Evolutionary conservation across 2,797 vertebrate species (phyloP).

Genomic region (Leptoclinus maculatus): DNA sequence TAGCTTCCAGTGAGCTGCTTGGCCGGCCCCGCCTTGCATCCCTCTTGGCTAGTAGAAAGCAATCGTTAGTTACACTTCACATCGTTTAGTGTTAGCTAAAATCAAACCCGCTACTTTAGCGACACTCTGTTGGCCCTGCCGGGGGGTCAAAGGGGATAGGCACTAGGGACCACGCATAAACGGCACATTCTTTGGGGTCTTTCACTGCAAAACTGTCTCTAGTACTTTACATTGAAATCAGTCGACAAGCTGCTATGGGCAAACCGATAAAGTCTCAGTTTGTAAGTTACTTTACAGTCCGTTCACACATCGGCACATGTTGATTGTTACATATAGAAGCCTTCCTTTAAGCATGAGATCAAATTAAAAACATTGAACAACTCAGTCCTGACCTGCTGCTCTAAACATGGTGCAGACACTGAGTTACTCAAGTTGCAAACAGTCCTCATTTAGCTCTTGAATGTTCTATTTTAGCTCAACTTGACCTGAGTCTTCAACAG

Average conservation of each 20-base stretch:
- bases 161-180: too few species aligned
- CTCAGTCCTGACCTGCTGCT: background rate
- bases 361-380: background rate
- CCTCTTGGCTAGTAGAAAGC: too few species aligned
- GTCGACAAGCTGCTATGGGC: background rate
- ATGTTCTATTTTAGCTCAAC: constrained; percentile 46
- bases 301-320: background rate
- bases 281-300: background rate
- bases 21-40: too few species aligned
- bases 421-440: constrained; percentile 34
- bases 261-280: background rate
- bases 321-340: background rate
- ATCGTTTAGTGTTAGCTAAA: too few species aligned
- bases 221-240: background rate
- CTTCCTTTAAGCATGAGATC: background rate
- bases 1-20: background rate
- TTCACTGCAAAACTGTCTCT: background rate
- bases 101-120: background rate
- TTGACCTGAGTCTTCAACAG: background rate
- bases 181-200: background rate
- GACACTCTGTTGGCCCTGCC: background rate
- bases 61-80: too few species aligned
- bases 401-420: background rate
- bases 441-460: constrained; percentile 24
- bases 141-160: too few species aligned